Conservation (phyloP, 2,797 vertebrate species). For the Cirrhinus mrigala region DNA sequence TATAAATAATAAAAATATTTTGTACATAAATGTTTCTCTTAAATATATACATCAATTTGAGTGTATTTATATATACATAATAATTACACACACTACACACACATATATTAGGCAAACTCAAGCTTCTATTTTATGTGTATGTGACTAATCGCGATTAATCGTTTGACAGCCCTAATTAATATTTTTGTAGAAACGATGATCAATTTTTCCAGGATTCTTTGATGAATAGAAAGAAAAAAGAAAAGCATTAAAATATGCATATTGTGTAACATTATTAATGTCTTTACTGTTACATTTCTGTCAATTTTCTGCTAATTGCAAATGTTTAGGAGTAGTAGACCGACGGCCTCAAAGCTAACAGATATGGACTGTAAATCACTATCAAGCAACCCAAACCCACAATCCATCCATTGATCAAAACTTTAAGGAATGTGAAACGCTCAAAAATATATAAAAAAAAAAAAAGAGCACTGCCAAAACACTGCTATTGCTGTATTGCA, state of each 20-base stretch:
- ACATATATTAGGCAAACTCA: too few species aligned
- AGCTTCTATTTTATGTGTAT: too few species aligned
- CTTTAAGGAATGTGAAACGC: background rate
- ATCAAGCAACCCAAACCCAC: background rate
- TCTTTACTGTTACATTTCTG: background rate
- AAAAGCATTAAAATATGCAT: background rate
- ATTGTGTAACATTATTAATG: background rate
- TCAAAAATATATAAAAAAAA: background rate
- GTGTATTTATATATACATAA: too few species aligned
- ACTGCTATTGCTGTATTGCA: background rate
- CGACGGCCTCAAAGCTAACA: background rate
- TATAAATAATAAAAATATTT: too few species aligned
- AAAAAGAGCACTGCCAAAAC: background rate
- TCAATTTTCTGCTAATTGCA: background rate
- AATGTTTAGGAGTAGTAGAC: background rate
- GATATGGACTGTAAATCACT: background rate
- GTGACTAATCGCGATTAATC: too few species aligned
- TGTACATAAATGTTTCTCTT: too few species aligned
- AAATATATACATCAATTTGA: too few species aligned
- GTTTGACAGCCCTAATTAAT: too few species aligned
- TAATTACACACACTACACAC: too few species aligned
- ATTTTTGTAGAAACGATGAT: background rate
- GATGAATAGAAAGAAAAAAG: background rate
- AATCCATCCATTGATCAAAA: background rate
- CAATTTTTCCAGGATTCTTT: background rate